Base-by-base conservation (phyloP, 2,797 vertebrate genomes). In the Perodicticus potto region DNA sequence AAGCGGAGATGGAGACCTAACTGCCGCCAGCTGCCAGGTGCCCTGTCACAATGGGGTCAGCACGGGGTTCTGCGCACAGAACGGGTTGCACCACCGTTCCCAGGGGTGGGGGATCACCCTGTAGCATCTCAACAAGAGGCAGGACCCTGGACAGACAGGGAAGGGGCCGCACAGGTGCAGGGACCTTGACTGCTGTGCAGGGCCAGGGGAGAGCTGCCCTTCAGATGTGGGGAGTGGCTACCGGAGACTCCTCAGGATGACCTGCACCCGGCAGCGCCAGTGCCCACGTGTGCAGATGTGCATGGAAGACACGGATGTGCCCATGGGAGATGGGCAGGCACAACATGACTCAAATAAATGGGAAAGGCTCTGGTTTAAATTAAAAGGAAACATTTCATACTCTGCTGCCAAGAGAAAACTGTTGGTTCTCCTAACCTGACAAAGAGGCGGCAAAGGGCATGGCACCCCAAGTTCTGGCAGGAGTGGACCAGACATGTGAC, bases 21-120 rank as follows among this genome's bases (percentile, higher is more conserved):
- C 20, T 1, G 25, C 45, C 43, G 19, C 3, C 1, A 23, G 63
- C 82, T 1, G 14, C 63, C 7, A 2, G 27, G 40, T 0, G 0
- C 20, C 55, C 45, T 2, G 82, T 87, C 89, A 95, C 70, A 74
- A 65, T n/a, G 22, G 49, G 81, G 74, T 25, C 63, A 2, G 4
- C 69, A 70, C 17, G 22, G 22, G 57, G 65, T 67, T 40, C 57
- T 5, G 7, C 32, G 69, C 20, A 63, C 43, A 23, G 87, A 49
- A 77, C 0, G 5, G 5, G 25, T 4, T 7, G 17, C 14, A 10
- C 29, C 32, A 9, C 34, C 1, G 2, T 29, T 37, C 49, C 43
- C 0, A 3, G 17, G 3, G 23, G 72, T 1, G 7, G 23, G 74
- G 14, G 23, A 49, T 32, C 17, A 32, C 8, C 27, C 76, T 32